Evolutionary conservation across 2,797 vertebrate species (phyloP), one percentile per base, ranked within the genome.

Genomic region (Percopsis omiscomaycus): DNA sequence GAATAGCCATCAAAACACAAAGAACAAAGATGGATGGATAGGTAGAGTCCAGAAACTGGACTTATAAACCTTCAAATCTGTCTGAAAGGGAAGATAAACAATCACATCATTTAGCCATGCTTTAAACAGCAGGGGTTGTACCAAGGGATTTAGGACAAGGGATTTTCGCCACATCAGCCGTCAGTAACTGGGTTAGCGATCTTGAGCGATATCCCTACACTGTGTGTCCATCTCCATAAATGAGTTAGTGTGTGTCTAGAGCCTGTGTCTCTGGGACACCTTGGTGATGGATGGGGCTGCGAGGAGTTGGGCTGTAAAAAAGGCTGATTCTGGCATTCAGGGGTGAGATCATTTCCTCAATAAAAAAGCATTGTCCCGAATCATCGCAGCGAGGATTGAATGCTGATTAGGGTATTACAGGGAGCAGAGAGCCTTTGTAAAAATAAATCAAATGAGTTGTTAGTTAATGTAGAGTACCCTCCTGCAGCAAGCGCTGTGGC

Each of bases 321-420:
- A 94, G 92, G 93, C 95, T 90, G 93, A 89, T 95, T 95, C 95
- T 95, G 95, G 94, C 94, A 94, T 94, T 95, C 95, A 95, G 94
- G 94, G 95, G 93, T 96, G 95, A 96, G 95, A 96, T 97, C 96
- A 95, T 94, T 95, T 95, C 94, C 94, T 94, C 95, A 95, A 98
- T 97, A 96, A 97, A 97, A 86, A 95, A 92, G 92, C 86, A 93
- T 94, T 95, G 95, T 96, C 93, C 94, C 92, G 92, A 94, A 95
- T 96, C 94, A 94, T 96, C 93, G 93, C 91, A 91, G 94, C 94
- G 91, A 95, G 94, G 93, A 94, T 94, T 94, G 95, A 96, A 96
- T 96, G 94, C 95, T 96, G 95, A 98, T 97, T 94, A 96, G 94
- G 92, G 93, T 94, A 94, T 96, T 96, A 96, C 94, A 93, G 89